Base-by-base conservation (phyloP, 2,797 vertebrate species). In the Dendrocincla fuliginosa region DNA sequence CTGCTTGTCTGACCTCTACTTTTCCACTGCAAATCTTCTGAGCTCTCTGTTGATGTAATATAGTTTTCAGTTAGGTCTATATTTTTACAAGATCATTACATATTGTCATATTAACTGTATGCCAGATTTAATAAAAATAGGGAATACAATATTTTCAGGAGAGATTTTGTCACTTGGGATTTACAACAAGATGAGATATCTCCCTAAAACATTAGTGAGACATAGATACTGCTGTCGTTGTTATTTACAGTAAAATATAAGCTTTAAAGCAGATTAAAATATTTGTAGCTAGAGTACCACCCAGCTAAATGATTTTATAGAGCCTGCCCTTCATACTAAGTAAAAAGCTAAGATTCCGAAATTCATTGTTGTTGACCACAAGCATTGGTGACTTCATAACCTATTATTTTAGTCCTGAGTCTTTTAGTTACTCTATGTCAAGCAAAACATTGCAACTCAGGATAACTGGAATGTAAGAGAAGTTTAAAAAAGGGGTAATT, bases 341-440 rank as follows among this genome's bases (percentile, higher is more conserved):
- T 47, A 22, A 82, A 85, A 61, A 53, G 5, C 15, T 23, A 33
- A 56, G 17, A 68, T 32, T 28, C 7, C 13, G 47, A 49, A 76
- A 41, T 35, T 49, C 28, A 16, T 0, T 15, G 10, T 35, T 69
- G 1, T 1, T 1, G 0, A 56, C 32, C 60, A 25, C 32, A 32
- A 52, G 7, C 16, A 57, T 30, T 4, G 7, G 7, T 41, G 18
- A 47, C 20, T 85, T 52, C n/a, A 67, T 14, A 46, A 53, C 32
- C 24, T 63, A 23, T 6, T 84, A 15, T 33, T 68, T 83, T 42
- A 56, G 10, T 53, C 25, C 30, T 37, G 10, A 16, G 13, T 59
- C 41, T 76, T 81, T 65, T 23, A 69, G 15, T 33, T 61, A 13
- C 33, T 68, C 35, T 75, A 2, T 18, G 19, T 5, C 30, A 50